Evolutionary conservation across 2,888 invertebrate species (phyloP), one percentile per base, ranked within the genome.

Genomic region (Sphaerophoria taeniata): DNA sequence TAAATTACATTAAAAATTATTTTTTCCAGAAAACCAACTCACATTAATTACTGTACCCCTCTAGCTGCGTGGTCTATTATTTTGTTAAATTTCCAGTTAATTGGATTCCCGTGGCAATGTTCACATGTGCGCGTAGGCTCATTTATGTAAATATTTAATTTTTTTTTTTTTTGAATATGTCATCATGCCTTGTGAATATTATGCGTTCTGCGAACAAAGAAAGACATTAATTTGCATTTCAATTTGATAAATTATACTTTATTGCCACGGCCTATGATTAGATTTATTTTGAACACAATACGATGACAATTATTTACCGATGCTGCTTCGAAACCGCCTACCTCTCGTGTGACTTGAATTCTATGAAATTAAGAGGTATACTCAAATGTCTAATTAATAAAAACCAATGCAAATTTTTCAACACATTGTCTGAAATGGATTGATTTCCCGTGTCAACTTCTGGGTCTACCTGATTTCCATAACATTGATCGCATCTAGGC

Each of bases 311-410:
- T 31, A 24, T 53, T 67, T 39, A 14, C 51, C 24, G 53, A 67
- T 31, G 49, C 11, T 60, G 43, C n/a, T n/a, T n/a, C 4, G 34
- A n/a, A 9, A 5, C 45, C 67, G 67, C 67, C 67, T 31, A 3
- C 43, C 9, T 67, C 51, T 31, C 39, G 39, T 31, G 43, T 53
- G 0, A 36, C 36, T 67, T 60, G 24, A 60, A 67, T 31, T 45
- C 31, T 31, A 39, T 36, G 36, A 53, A 67, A 67, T 67, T 39
- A 67, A 67, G 67, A 39, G 67, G 67, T 53, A 67, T 67, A 53
- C 67, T 67, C 53, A 53, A 39, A 67, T 67, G 53, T 53, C 67
- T 36, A 67, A 67, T 67, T 67, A 67, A 67, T 67, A 67, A 67
- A 24, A 67, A 12, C 24, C 47, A 55, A 49, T 51, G 43, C 70